Conservation (phyloP, 2,888 invertebrate species). For the Coronaproctus castanopsis region DNA sequence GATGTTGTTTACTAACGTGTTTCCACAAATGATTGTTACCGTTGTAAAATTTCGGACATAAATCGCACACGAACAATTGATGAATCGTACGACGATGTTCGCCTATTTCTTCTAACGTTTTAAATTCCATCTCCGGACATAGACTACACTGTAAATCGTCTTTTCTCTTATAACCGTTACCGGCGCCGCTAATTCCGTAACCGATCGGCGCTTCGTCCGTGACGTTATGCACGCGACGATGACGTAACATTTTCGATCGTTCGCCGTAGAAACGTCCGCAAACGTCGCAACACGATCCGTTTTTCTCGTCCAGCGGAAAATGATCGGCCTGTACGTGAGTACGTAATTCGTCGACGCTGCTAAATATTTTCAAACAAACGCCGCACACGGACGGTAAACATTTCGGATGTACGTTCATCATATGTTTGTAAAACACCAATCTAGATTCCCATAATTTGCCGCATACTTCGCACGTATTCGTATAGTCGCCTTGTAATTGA, state of each 20-base stretch:
- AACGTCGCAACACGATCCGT: conserved; percentile 29
- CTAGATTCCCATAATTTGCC: conserved; percentile 31
- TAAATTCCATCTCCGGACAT: conserved; percentile 25
- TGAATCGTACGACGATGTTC: conserved; percentile 33
- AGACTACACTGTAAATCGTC: conserved; percentile 19
- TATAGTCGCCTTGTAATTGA: conserved; percentile 26
- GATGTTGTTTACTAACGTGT: conserved; percentile 37
- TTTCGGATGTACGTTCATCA: conserved; percentile 32
- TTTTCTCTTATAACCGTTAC: conserved; percentile 13
- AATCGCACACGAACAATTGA: conserved; percentile 36
- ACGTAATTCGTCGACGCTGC: conserved; percentile 27
- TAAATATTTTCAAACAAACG: conserved; percentile 31
- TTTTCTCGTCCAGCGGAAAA: conserved; percentile 28
- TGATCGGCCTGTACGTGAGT: conserved; percentile 28
- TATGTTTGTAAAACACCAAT: conserved; percentile 33
- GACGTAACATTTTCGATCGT: conserved; percentile 31
- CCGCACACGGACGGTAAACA: conserved; percentile 31
- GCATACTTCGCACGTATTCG: conserved; percentile 26
- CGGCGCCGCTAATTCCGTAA: conserved; percentile 16
- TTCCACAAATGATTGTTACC: conserved; percentile 40
- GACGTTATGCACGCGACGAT: conserved; percentile 29
- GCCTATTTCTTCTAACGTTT: conserved; percentile 31
- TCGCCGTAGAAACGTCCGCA: conserved; percentile 32
- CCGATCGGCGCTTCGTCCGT: conserved; percentile 18
- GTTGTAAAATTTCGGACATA: conserved; percentile 39